These are phyloP conservation scores for Amphipyra tragopoginis DNA, from an alignment of 2,888 invertebrate species.

Conservation along the genomic window DNA sequence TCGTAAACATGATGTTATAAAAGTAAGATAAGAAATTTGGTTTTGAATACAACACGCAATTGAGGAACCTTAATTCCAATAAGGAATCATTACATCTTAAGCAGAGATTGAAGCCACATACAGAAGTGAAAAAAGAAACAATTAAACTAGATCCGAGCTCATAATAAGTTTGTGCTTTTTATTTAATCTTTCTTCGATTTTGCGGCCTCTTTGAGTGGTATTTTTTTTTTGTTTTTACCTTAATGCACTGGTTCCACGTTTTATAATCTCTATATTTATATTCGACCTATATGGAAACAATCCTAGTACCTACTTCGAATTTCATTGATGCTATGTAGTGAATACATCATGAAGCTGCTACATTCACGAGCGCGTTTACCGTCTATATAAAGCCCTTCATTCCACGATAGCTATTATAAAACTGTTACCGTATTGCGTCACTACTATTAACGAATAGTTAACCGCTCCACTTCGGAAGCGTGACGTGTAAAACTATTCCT, in stretches of 20 bases:
- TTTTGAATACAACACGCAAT: too few relatives aligned
- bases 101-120: constrained; percentile 1
- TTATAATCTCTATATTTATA: too few relatives aligned
- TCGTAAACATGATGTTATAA: too few relatives aligned
- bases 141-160: too few relatives aligned
- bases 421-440: constrained; percentile 70
- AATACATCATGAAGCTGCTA: constrained; percentile 16
- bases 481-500: constrained; percentile 83
- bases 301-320: not conserved
- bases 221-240: too few relatives aligned
- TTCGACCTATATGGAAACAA: too few relatives aligned
- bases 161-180: too few relatives aligned
- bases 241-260: too few relatives aligned
- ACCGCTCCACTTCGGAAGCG: constrained; percentile 72
- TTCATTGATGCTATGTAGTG: constrained; percentile 3
- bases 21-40: too few relatives aligned
- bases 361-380: constrained; percentile 27
- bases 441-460: constrained; percentile 68
- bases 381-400: constrained; percentile 55
- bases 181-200: too few relatives aligned
- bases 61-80: too few relatives aligned
- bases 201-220: too few relatives aligned
- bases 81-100: not conserved
- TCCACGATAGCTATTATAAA: constrained; percentile 55
- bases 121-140: constrained; percentile 1